phyloP scores from a whole-genome alignment of 2,888 invertebrate species.

The Hetaerina titia region DNA sequence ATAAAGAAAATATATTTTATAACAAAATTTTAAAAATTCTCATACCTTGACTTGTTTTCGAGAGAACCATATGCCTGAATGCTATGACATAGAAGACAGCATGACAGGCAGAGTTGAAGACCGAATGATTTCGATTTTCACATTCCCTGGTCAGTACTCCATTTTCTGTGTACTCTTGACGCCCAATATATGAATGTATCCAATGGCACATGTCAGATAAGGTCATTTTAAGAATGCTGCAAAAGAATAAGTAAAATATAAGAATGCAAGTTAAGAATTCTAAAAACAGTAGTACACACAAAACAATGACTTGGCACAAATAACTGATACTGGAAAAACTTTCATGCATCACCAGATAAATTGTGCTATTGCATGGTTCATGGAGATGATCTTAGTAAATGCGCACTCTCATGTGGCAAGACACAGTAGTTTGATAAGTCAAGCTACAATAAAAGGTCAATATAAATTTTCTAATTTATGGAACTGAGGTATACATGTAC shows the following conservation, averaged over 20 bases:
- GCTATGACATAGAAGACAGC: conserved; percentile 95
- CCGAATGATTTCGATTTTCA: conserved; percentile 83
- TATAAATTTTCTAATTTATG: too few relatives aligned
- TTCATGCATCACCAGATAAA: too few relatives aligned
- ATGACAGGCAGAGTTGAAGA: conserved; percentile 96
- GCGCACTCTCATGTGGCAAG: too few relatives aligned
- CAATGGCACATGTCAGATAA: conserved; percentile 87
- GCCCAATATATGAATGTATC: conserved; percentile 90
- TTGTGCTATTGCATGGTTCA: too few relatives aligned
- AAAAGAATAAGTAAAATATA: conserved; percentile 72
- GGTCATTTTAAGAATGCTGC: conserved; percentile 82
- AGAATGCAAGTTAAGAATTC: conserved; percentile 62
- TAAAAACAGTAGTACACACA: not conserved
- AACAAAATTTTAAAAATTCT: conserved; percentile 71
- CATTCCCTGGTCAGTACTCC: conserved; percentile 73
- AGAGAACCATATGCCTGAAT: conserved; percentile 91
- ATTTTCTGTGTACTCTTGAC: conserved; percentile 81
- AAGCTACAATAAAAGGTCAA: too few relatives aligned
- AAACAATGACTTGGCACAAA: too few relatives aligned
- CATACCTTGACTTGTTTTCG: conserved; percentile 87
- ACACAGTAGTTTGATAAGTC: too few relatives aligned
- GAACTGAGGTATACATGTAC: too few relatives aligned
- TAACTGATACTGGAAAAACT: too few relatives aligned
- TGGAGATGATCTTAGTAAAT: too few relatives aligned
- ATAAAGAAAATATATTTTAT: not conserved